Evolutionary conservation across 2,113 vertebrate species (phyloP), one percentile per base, ranked within the genome.

Genomic region (Tretioscincus oriximinensis): DNA sequence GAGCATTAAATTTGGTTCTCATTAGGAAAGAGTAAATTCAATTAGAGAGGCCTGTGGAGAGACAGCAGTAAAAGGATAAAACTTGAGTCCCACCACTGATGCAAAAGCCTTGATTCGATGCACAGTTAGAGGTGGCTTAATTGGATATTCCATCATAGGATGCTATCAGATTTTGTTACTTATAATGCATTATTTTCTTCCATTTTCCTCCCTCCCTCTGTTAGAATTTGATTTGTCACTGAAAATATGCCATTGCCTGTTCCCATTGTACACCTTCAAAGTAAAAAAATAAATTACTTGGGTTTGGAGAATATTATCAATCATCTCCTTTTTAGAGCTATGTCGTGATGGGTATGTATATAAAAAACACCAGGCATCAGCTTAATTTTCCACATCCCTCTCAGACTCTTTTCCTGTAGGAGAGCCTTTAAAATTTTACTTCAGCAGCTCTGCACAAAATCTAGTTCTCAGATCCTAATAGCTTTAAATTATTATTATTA

Each of bases 161-260:
- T 80, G 8, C 2, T 84, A 26, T 78, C 60, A 80, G 26, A 18
- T 73, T 90, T 86, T 88, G n/a, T 80, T 84, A 63, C 68, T 26
- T 69, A 2, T 47, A 54, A 72, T 77, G 9, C 77, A 61, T 67
- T 86, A 54, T 54, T 54, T 81, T 81, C 66, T 64, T 80, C 69
- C 41, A 31, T 41, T 21, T n/a, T 28, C 9, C 49, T 22, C n/a
- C 70, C 14, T 41, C 29, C 63, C 29, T 61, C 64, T 41, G 78
- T 20, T 6, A 77, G 31, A 88, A 68, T 85, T 74, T 70, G 20
- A 61, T 79, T 76, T 2, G 0, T 84, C 20, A 29, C 14, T 81
- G 65, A 69, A 68, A 84, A 85, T 35, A 86, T 81, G 49, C 1
- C 18, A 47, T 28, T 83, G 54, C 0, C 35, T 70, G 1, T 24